These are phyloP conservation scores for Tolypeutes matacus DNA, from an alignment of 2,797 vertebrate species.

Conservation along the genomic window DNA sequence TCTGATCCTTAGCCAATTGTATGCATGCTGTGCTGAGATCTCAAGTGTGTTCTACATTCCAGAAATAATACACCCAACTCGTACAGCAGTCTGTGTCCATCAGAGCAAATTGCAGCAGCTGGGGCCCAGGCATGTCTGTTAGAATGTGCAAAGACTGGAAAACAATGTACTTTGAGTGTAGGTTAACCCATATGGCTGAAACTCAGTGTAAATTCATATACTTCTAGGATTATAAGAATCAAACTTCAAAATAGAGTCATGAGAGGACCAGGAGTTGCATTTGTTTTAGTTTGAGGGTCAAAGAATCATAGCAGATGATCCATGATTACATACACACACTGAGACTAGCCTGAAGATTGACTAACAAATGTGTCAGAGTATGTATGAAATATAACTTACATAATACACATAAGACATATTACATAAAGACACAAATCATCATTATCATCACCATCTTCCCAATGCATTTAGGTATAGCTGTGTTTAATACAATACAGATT, in stretches of 20 bases:
- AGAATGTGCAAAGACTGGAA: not conserved
- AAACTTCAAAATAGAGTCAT: not conserved
- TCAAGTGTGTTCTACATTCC: constrained; percentile 12
- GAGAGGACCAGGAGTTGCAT: not conserved
- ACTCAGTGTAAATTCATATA: not conserved
- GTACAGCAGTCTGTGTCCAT: not conserved
- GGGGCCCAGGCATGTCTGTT: not conserved
- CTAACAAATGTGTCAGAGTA: not conserved
- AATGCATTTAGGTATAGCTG: not conserved
- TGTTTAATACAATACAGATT: not conserved
- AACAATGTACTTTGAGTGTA: not conserved
- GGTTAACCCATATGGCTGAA: not conserved
- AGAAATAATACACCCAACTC: not conserved
- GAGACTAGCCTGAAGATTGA: not conserved
- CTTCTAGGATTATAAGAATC: not conserved
- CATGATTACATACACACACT: not conserved
- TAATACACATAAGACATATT: not conserved
- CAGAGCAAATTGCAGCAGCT: not conserved
- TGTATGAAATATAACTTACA: not conserved
- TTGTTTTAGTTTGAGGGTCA: not conserved
- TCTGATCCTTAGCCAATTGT: not conserved
- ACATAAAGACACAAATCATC: not conserved
- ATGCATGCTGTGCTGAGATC: not conserved
- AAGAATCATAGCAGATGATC: not conserved
- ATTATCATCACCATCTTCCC: not conserved